phyloP scores from a whole-genome alignment of 2,888 invertebrate species.

The Mongoloraphidia duomilia region DNA sequence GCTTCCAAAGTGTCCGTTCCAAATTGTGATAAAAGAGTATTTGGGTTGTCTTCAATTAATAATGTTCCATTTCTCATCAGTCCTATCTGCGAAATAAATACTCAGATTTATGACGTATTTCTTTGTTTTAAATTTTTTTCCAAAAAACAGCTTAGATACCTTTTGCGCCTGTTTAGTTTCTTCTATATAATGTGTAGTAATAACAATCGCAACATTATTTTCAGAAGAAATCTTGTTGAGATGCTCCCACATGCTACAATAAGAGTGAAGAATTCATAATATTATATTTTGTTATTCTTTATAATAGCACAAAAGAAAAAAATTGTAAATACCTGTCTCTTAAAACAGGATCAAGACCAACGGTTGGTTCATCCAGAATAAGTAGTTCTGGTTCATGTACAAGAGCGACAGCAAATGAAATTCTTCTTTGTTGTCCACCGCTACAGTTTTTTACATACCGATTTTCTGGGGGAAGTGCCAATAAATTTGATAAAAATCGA shows the following conservation, averaged over 20 bases:
- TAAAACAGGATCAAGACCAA: slow-evolving; percentile 80
- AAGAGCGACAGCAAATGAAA: slow-evolving; percentile 78
- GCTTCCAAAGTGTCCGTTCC: slow-evolving; percentile 68
- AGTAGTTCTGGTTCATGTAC: slow-evolving; percentile 78
- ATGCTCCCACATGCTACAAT: slow-evolving; percentile 72
- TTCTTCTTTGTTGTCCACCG: slow-evolving; percentile 81
- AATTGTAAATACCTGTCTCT: slow-evolving; percentile 47
- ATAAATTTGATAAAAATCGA: slow-evolving; percentile 49
- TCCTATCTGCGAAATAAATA: slow-evolving; percentile 52
- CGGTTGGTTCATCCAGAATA: slow-evolving; percentile 86
- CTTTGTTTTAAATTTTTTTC: too few species aligned
- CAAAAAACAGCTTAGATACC: too few species aligned
- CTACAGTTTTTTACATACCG: slow-evolving; percentile 57
- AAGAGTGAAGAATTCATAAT: slow-evolving; percentile 21
- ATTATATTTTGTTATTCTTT: neutral
- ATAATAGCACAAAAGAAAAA: too few species aligned
- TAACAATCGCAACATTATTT: slow-evolving; percentile 65
- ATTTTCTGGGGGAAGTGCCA: slow-evolving; percentile 59
- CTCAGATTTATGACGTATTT: too few species aligned
- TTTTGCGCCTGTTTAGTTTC: slow-evolving; percentile 66
- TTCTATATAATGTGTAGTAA: slow-evolving; percentile 91
- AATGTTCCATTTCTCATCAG: slow-evolving; percentile 74
- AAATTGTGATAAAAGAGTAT: slow-evolving; percentile 51
- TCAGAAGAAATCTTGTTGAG: slow-evolving; percentile 54
- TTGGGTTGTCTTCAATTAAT: slow-evolving; percentile 72